Evolutionary conservation across 2,888 invertebrate genomes (phyloP).

Genomic region (Polymixis lichenea): DNA sequence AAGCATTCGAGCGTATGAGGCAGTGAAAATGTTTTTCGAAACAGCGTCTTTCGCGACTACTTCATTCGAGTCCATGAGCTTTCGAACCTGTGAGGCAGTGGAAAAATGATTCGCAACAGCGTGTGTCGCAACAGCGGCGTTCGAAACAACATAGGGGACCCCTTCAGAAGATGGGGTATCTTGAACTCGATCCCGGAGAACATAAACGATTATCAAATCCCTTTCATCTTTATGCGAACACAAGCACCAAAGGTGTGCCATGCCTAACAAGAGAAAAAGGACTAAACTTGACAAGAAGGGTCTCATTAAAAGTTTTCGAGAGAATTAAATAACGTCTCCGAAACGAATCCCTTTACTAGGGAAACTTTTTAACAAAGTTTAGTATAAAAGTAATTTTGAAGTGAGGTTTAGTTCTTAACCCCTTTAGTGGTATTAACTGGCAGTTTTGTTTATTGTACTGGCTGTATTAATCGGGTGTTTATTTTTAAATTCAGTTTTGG

Average conservation of each 20-base stretch:
- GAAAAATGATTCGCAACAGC: too few relatives aligned
- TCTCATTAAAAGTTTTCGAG: conserved; percentile 80
- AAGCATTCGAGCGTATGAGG: too few relatives aligned
- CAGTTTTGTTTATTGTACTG: conserved; percentile 11
- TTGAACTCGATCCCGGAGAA: conserved; percentile 32
- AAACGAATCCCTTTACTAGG: conserved; percentile 76
- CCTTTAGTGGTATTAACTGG: conserved; percentile 22
- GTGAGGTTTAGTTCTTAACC: conserved; percentile 56
- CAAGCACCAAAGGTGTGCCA: conserved; percentile 54
- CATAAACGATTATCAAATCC: conserved; percentile 58
- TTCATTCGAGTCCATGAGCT: too few relatives aligned
- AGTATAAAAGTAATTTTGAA: conserved; percentile 70
- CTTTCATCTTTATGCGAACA: conserved; percentile 56
- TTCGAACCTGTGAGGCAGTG: too few relatives aligned
- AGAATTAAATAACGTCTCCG: conserved; percentile 77
- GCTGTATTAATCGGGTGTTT: background rate
- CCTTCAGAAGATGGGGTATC: background rate
- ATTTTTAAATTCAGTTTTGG: background rate
- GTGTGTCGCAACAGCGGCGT: too few relatives aligned
- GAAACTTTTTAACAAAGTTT: conserved; percentile 66
- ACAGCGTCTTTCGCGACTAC: too few relatives aligned
- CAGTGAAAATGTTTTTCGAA: too few relatives aligned
- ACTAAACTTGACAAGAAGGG: conserved; percentile 59
- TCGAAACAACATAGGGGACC: too few relatives aligned
- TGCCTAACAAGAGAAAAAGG: conserved; percentile 55